phyloP scores from a whole-genome alignment of 2,888 invertebrate genomes.

The Lasioglossum vierecki region DNA sequence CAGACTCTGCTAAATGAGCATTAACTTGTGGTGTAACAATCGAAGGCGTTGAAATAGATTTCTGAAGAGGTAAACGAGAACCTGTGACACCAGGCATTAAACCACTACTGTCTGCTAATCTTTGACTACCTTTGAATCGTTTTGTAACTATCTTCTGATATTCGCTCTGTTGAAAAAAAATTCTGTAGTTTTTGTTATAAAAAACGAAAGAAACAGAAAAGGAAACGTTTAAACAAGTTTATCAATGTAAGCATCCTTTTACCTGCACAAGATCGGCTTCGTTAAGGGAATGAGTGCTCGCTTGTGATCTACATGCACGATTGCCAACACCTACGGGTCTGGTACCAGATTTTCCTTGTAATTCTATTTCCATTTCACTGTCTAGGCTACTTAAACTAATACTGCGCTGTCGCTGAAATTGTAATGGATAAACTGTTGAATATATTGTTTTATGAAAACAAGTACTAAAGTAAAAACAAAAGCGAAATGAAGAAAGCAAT shows the following conservation, averaged over 20 bases:
- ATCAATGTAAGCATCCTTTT: constrained; percentile 45
- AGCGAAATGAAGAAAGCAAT: constrained; percentile 50
- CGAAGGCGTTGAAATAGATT: constrained; percentile 95
- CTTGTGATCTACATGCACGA: constrained; percentile 80
- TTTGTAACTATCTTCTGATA: constrained; percentile 89
- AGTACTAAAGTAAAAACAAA: constrained; percentile 36
- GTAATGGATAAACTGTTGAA: constrained; percentile 42
- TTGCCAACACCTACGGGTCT: constrained; percentile 84
- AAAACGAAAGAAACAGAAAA: neutral
- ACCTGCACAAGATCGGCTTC: constrained; percentile 93
- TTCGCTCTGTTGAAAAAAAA: constrained; percentile 86
- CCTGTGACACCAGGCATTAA: constrained; percentile 85
- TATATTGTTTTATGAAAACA: constrained; percentile 25
- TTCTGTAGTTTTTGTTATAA: constrained; percentile 32
- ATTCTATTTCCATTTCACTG: constrained; percentile 90
- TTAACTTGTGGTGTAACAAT: constrained; percentile 90
- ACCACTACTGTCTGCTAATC: constrained; percentile 80
- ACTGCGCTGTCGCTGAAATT: constrained; percentile 84
- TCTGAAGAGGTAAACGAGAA: constrained; percentile 91
- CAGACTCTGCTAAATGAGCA: constrained; percentile 86
- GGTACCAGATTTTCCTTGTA: constrained; percentile 84
- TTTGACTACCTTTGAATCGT: constrained; percentile 83
- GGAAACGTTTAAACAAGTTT: constrained; percentile 8
- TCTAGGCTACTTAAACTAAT: constrained; percentile 93
- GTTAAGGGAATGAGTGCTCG: constrained; percentile 93